Conservation (phyloP, 2,113 vertebrate genomes). For the Amphilophus citrinellus region DNA sequence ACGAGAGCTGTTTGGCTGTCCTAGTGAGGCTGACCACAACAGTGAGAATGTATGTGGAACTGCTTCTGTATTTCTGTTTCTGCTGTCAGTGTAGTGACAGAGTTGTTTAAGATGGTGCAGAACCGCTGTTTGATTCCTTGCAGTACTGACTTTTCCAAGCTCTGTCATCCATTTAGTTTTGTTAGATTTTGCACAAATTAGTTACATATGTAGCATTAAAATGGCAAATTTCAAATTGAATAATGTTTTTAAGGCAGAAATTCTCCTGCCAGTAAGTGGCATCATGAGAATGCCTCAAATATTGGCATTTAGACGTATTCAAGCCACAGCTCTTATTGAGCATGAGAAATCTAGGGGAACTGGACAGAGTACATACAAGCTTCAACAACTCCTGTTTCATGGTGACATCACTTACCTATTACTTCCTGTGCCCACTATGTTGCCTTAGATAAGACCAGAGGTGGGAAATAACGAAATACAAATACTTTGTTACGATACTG, state of each 20-base stretch:
- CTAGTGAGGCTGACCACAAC: slow-evolving; percentile 93
- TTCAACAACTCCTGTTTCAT: not conserved
- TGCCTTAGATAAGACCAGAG: too few species aligned
- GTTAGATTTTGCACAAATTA: not conserved
- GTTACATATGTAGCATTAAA: not conserved
- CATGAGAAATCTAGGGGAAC: too few species aligned
- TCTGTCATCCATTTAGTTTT: not conserved
- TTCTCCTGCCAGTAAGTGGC: not conserved
- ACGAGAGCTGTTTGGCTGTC: slow-evolving; percentile 95
- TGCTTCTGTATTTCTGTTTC: not conserved
- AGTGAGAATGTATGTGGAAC: slow-evolving; percentile 91
- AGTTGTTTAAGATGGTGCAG: not conserved
- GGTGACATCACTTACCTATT: not conserved
- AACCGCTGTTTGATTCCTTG: not conserved
- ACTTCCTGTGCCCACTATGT: too few species aligned
- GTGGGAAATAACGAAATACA: too few species aligned
- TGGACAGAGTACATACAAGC: not conserved
- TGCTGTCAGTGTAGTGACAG: not conserved
- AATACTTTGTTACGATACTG: too few species aligned
- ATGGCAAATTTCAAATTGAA: not conserved
- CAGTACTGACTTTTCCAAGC: not conserved
- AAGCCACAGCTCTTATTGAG: too few species aligned
- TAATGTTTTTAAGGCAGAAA: not conserved
- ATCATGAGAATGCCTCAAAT: not conserved
- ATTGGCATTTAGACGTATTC: too few species aligned